Conservation (phyloP, 1,140 invertebrate genomes). For the Brachionus koreanus region DNA sequence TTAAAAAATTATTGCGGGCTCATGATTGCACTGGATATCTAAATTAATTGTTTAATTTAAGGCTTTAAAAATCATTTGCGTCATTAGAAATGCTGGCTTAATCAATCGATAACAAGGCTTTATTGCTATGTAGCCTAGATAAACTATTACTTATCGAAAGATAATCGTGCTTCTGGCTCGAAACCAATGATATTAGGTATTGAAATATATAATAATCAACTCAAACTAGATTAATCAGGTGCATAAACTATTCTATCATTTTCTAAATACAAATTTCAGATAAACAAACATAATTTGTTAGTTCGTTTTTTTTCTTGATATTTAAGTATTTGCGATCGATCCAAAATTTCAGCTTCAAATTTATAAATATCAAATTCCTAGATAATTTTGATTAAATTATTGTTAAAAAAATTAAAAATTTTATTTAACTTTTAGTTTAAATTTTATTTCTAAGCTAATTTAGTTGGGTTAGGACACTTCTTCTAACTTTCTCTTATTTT, state of each 20-base stretch:
- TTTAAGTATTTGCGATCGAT: neutral
- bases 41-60: neutral
- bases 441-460: too few relatives aligned
- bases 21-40: neutral
- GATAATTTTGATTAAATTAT: neutral
- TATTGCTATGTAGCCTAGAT: neutral
- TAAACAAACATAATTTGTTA: neutral
- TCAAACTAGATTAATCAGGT: conserved; percentile 1
- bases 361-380: neutral
- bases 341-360: neutral
- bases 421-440: too few relatives aligned
- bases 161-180: neutral
- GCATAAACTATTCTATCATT: neutral
- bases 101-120: neutral
- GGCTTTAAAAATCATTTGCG: neutral
- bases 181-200: neutral
- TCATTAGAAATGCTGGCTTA: neutral
- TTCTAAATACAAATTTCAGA: neutral
- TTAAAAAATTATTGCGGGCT: neutral
- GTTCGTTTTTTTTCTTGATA: neutral
- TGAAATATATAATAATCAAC: neutral
- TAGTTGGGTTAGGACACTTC: too few relatives aligned
- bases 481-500: too few relatives aligned
- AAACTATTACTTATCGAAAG: neutral
- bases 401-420: too few relatives aligned